Evolutionary conservation across 2,113 vertebrate genomes (phyloP), one percentile per base, ranked within the genome.

Genomic region (Indri indri): DNA sequence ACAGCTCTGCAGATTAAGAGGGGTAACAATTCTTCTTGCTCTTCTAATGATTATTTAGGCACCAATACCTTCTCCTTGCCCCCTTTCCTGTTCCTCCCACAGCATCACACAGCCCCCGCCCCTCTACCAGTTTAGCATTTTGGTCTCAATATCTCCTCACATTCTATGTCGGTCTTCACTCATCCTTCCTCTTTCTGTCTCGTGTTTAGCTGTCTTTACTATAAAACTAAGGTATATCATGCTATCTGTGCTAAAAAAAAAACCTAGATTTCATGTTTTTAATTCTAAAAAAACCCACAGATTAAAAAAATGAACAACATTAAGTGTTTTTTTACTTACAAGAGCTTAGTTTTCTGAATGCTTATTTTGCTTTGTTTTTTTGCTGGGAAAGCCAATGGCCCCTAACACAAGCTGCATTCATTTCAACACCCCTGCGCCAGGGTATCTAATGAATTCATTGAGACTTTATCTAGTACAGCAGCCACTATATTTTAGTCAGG

Each of bases 31-130:
- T 37, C 34, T 40, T 68, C 61, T 74, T 83, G 57, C 16, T 91
- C 95, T 90, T 86, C n/a, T 61, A 47, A 27, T 27, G 50, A 86
- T 59, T 37, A 16, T 9, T 45, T 45, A 61, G 76, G 45, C 22
- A 37, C 63, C 34, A 74, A 34, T 16, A 30, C 11, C 12, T 11
- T 3, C 10, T 30, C 17, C 10, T 16, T 3, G 34, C 32, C 7
- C 22, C 5, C 10, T 59, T 59, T 71, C n/a, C 12, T n/a, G 3
- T 23, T 13, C 50, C 47, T 30, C 18, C 16, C 32, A 13, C 8
- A 7, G 2, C 1, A 32, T 71, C 45, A 6, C 1, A 4, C 1
- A 1, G 11, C 34, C 9, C 70, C 4, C 1, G 4, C 18, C 1
- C 1, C 34, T 37, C 27, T 50, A 22, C 8, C 5, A 32, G 27